Evolutionary conservation across 2,797 vertebrate genomes (phyloP).

Genomic region (Betta splendens): DNA sequence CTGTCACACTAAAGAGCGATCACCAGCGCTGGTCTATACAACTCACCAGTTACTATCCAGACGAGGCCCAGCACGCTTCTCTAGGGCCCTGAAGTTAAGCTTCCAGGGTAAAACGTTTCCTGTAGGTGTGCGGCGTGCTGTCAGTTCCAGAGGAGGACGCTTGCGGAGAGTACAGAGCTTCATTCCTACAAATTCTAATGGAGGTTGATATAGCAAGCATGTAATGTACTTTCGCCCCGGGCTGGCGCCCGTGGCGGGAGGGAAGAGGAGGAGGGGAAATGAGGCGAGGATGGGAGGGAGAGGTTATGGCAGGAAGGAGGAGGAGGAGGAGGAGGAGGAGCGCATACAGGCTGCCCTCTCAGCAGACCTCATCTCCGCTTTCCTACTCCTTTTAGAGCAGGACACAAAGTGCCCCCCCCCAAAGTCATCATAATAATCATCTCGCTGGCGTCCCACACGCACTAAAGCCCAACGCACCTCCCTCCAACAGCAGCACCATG

Average conservation of each 20-base stretch:
- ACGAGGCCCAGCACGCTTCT: no score
- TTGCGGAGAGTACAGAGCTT: no score
- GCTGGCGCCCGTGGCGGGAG: conserved; percentile 64
- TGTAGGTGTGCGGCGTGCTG: no score
- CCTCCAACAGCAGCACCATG: conserved; percentile 65
- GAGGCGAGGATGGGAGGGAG: conserved; percentile 66
- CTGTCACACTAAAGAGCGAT: no score
- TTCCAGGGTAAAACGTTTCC: no score
- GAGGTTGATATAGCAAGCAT: conserved; percentile 94
- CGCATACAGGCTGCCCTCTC: conserved; percentile 86
- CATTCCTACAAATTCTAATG: conserved; percentile 85
- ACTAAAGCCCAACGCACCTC: conserved; percentile 28
- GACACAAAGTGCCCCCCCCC: conserved; percentile 33
- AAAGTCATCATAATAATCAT: conserved; percentile 53
- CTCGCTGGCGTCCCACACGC: conserved; percentile 39
- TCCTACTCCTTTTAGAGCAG: conserved; percentile 40
- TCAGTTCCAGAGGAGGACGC: no score
- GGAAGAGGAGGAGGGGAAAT: conserved; percentile 31
- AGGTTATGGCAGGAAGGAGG: conserved; percentile 69
- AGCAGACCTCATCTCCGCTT: conserved; percentile 85
- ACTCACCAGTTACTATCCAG: no score
- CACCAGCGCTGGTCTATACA: no score
- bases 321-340: no score
- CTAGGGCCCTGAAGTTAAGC: no score
- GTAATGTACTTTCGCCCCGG: conserved; percentile 91